phyloP scores from a whole-genome alignment of 2,113 vertebrate genomes.

The Falcunculus frontatus region DNA sequence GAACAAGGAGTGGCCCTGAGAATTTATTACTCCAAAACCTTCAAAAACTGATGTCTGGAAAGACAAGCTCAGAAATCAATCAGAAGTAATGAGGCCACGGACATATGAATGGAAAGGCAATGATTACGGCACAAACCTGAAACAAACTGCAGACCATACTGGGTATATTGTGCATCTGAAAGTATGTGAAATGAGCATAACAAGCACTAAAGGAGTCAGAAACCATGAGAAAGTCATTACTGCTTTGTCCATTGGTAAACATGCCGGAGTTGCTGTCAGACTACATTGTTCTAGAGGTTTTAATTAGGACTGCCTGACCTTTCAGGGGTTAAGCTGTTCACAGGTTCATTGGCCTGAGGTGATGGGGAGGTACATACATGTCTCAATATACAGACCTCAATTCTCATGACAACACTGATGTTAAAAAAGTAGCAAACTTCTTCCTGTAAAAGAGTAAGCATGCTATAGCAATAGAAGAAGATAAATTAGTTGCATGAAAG shows the following conservation, averaged over 20 bases:
- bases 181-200: not conserved
- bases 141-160: not conserved
- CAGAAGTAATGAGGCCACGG: not conserved
- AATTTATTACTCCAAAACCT: not conserved
- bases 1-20: not conserved
- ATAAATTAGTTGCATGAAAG: not conserved
- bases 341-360: not conserved
- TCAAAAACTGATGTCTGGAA: not conserved
- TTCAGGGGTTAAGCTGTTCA: not conserved
- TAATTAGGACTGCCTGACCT: not conserved
- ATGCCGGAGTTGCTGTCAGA: not conserved
- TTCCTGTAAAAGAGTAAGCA: not conserved
- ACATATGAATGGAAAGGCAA: not conserved
- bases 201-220: not conserved
- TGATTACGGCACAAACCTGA: not conserved
- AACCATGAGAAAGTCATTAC: not conserved
- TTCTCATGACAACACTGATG: not conserved
- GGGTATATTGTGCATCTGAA: not conserved
- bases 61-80: not conserved
- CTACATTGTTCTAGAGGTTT: not conserved
- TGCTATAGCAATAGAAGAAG: not conserved
- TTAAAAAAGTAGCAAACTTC: not conserved
- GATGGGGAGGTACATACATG: not conserved
- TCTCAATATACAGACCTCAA: not conserved
- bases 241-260: not conserved